Evolutionary conservation across 2,113 vertebrate genomes (phyloP).

Genomic region (Girardinichthys multiradiatus): DNA sequence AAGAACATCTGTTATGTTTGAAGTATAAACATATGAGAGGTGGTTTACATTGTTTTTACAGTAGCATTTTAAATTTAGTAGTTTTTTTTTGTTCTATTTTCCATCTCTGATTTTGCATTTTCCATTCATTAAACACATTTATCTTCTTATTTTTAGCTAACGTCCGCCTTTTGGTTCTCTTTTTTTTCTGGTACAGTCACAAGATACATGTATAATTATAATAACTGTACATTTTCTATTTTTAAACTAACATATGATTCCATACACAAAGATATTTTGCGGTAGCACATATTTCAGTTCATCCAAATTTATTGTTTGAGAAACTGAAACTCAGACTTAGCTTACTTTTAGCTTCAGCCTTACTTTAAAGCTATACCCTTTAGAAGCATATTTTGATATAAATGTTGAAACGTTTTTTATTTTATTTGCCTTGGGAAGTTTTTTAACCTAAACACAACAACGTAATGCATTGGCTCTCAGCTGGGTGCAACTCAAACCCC

Average conservation of each 20-base stretch:
- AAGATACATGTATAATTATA: conserved; percentile 2
- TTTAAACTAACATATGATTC: conserved; percentile 16
- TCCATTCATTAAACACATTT: conserved; percentile 9
- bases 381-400: background rate
- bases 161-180: conserved; percentile 5
- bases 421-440: conserved; percentile 1
- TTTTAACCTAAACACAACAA: conserved; percentile 17
- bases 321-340: background rate
- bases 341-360: background rate
- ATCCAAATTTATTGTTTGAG: background rate
- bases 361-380: background rate
- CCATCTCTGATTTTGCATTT: conserved; percentile 30
- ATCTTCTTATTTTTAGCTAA: conserved; percentile 1
- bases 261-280: conserved; percentile 2
- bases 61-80: background rate
- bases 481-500: background rate
- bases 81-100: background rate
- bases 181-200: conserved; percentile 8
- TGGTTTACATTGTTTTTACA: no score
- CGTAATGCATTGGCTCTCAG: background rate
- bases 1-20: background rate
- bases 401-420: background rate
- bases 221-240: conserved; percentile 25
- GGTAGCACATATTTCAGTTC: conserved; percentile 34
- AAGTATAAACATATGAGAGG: background rate